Conservation (phyloP, 2,113 vertebrate genomes). For the Dipodomys ordii region DNA sequence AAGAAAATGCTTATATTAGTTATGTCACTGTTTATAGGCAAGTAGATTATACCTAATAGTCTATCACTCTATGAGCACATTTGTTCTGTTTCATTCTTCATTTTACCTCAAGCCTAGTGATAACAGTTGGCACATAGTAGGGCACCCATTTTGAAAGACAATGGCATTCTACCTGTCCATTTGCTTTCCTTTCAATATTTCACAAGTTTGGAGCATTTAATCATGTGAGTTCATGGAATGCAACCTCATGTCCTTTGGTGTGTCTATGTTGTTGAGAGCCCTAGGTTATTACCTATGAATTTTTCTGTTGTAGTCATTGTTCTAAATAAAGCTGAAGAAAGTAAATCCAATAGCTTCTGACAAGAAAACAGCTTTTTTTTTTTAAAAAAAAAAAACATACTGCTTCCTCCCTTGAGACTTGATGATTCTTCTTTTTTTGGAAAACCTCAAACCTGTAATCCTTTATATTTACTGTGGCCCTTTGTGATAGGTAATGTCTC, state of each 20-base stretch:
- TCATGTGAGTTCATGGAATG: conserved; percentile 39
- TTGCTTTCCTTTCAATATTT: conserved; percentile 52
- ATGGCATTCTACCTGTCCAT: neutral
- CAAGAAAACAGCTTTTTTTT: conserved; percentile 31
- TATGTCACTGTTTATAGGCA: neutral
- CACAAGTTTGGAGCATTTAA: conserved; percentile 20
- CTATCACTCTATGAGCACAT: neutral
- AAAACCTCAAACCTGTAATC: conserved; percentile 39
- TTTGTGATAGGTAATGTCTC: neutral
- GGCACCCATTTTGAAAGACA: neutral
- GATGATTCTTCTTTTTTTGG: conserved; percentile 36
- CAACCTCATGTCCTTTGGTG: conserved; percentile 22
- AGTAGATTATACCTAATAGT: neutral
- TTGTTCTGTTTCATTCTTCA: neutral
- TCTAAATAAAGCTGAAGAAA: conserved; percentile 67
- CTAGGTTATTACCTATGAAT: conserved; percentile 52
- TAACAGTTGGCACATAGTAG: conserved; percentile 35
- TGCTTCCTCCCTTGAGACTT: neutral
- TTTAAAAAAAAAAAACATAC: neutral
- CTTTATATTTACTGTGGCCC: neutral
- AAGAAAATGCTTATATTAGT: neutral
- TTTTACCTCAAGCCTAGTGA: neutral
- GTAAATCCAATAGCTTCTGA: conserved; percentile 67
- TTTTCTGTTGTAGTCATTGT: conserved; percentile 61
- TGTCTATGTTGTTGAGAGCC: conserved; percentile 70